A percentile compares a stretch with the other conserved stretches of the same genome.
Conservation (phyloP, 2,113 vertebrate species). For the Hylia prasina region DNA sequence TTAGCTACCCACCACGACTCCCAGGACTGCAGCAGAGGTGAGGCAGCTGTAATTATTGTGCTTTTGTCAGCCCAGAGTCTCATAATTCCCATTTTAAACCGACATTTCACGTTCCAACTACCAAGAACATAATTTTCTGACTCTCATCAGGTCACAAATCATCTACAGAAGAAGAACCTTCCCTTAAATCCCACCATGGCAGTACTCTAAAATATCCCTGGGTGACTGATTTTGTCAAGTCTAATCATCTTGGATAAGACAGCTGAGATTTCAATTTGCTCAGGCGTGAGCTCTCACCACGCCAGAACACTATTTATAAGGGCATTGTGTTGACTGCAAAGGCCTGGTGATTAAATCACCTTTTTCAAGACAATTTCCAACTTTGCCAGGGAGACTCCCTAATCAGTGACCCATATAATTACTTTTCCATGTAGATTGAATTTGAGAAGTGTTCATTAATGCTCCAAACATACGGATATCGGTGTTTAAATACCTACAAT, state of each 20-base stretch:
- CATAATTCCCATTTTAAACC: neutral
- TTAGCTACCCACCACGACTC: neutral
- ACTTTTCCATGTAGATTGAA: neutral
- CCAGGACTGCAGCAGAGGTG: neutral
- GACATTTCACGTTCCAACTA: neutral
- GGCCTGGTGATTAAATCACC: neutral
- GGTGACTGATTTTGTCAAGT: neutral
- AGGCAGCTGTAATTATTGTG: neutral
- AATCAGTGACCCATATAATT: slow-evolving; percentile 10
- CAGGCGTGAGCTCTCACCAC: neutral
- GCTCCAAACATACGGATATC: neutral
- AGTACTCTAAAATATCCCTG: neutral
- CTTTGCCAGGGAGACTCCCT: neutral
- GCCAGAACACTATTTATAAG: neutral
- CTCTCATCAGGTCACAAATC: neutral
- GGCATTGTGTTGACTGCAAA: neutral
- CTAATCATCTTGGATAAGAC: neutral
- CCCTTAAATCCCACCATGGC: neutral
- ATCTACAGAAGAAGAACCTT: neutral
- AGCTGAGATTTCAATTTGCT: slow-evolving; percentile 2
- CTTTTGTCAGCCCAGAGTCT: neutral
- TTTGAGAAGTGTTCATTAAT: neutral
- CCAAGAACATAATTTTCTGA: neutral
- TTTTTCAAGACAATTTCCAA: neutral
- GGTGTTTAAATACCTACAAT: neutral